Evolutionary conservation across 2,888 invertebrate genomes (phyloP).

Genomic region (Tuberolachnus salignus): DNA sequence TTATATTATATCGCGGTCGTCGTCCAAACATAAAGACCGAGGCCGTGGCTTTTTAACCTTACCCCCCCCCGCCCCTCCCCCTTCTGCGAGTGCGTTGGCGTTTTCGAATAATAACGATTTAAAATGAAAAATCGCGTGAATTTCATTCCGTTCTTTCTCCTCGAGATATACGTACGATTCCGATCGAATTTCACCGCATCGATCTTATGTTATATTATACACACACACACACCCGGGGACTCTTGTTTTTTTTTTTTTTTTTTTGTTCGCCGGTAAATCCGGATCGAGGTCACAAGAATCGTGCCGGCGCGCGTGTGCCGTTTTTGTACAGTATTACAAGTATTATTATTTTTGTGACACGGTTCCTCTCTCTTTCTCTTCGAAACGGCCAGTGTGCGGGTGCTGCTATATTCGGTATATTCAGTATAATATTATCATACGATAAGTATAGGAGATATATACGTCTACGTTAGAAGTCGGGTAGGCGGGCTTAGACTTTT

Average conservation of each 20-base stretch:
- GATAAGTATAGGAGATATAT: neutral
- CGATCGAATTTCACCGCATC: slow-evolving; percentile 48
- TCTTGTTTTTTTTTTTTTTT: no score
- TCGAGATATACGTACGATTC: no score
- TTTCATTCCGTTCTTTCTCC: neutral
- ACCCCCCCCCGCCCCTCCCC: no score
- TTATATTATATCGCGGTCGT: neutral
- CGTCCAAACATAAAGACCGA: slow-evolving; percentile 9
- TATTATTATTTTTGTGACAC: slow-evolving; percentile 35
- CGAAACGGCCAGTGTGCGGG: slow-evolving; percentile 44
- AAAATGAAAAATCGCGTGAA: neutral
- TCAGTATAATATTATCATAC: neutral
- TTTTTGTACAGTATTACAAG: slow-evolving; percentile 29
- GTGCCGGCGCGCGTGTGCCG: neutral
- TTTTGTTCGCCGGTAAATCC: slow-evolving; percentile 17
- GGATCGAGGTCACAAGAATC: slow-evolving; percentile 51
- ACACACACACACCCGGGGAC: slow-evolving; percentile 5
- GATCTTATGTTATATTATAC: no score
- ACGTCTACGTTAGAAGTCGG: neutral
- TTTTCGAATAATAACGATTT: neutral
- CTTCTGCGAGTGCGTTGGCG: slow-evolving; percentile 34
- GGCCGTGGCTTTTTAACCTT: slow-evolving; percentile 43
- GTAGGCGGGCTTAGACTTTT: slow-evolving; percentile 18
- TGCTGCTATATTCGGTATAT: neutral
- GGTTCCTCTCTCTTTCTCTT: slow-evolving; percentile 50